These are phyloP conservation scores for Pocillopora damicornis DNA, from an alignment of 64 coral and sea anemone species.

Conservation along the genomic window DNA sequence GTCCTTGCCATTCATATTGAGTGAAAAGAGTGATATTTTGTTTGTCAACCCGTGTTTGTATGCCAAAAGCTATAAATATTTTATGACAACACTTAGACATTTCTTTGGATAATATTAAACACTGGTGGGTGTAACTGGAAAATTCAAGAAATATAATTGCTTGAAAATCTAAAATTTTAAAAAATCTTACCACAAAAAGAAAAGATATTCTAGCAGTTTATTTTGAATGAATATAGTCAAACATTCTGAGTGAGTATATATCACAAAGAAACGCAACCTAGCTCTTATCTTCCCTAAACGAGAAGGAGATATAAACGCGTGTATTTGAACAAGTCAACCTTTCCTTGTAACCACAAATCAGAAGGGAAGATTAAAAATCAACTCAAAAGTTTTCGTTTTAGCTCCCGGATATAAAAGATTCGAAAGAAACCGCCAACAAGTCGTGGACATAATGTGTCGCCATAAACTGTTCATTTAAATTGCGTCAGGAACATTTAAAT, in stretches of 20 bases:
- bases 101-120: slow-evolving; percentile 41
- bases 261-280: not conserved
- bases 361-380: slow-evolving; percentile 11
- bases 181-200: not conserved
- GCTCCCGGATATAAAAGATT: not conserved
- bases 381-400: not conserved
- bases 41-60: slow-evolving; percentile 72
- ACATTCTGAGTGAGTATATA: not conserved
- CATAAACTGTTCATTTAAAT: slow-evolving; percentile 37
- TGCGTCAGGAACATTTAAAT: not conserved
- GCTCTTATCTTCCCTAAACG: not conserved
- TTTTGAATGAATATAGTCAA: not conserved
- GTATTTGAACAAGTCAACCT: not conserved
- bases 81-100: slow-evolving; percentile 73
- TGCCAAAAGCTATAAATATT: slow-evolving; percentile 94
- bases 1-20: slow-evolving; percentile 24
- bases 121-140: slow-evolving; percentile 11
- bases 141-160: slow-evolving; percentile 15
- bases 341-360: not conserved
- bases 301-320: not conserved
- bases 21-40: slow-evolving; percentile 64
- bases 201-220: not conserved
- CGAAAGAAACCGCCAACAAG: not conserved
- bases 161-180: not conserved
- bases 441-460: not conserved